phyloP scores from a whole-genome alignment of 2,797 vertebrate species.

The Sus cebifrons region DNA sequence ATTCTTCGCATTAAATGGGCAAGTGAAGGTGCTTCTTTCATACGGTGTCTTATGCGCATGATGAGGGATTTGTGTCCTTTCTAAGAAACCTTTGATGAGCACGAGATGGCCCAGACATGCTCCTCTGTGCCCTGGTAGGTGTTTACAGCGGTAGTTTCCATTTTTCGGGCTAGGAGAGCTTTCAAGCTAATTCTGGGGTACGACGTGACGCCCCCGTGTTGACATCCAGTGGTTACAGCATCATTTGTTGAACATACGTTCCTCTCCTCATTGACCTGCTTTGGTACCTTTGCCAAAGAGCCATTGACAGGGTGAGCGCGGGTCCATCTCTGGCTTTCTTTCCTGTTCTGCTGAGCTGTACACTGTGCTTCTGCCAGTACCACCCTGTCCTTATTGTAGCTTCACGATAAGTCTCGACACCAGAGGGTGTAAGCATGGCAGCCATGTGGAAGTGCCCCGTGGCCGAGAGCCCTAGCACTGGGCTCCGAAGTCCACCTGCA shows the following conservation, averaged over 20 bases:
- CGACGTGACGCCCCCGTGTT: rapidly evolving
- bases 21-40: rapidly evolving
- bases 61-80: rapidly evolving
- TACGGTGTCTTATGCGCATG: rapidly evolving
- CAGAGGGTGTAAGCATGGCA: rapidly evolving
- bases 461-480: neutral
- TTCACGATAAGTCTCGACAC: neutral
- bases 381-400: neutral
- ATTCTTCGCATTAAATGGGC: neutral
- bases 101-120: neutral
- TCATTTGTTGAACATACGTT: neutral
- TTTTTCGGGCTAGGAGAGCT: neutral
- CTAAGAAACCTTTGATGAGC: neutral
- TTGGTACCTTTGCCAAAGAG: neutral
- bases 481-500: neutral
- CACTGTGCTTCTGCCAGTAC: neutral
- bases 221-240: neutral
- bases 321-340: neutral
- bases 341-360: neutral
- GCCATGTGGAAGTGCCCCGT: rapidly evolving
- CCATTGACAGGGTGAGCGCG: rapidly evolving
- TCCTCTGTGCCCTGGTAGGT: neutral
- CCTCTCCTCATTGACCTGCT: neutral
- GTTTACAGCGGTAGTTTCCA: neutral
- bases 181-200: neutral